Base-by-base conservation (phyloP, 2,113 vertebrate species). In the Cygnus buccinator region DNA sequence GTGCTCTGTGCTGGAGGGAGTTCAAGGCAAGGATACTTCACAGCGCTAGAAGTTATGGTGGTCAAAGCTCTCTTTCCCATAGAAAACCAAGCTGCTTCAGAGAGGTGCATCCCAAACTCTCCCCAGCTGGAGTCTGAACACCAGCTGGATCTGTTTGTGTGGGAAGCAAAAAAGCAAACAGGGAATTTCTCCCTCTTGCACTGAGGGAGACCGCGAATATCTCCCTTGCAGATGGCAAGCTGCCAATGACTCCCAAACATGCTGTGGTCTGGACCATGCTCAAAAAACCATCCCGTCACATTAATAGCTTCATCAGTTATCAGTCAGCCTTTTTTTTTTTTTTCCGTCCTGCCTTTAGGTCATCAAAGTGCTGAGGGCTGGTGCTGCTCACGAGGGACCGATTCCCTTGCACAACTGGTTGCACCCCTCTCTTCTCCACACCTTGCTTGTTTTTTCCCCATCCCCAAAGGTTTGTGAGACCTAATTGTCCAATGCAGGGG, bases 141-240 rank as follows among this genome's bases (percentile, higher is more conserved):
- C 10, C 48, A 74, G 71, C 25, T 9, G 55, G 13, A 61, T 59
- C 18, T 63, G n/a, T 59, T 37, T 8, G 7, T 33, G 61, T 59
- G 39, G 74, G 43, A 82, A 43, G 58, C 43, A 68, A 46, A 87
- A 87, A 93, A 90, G 13, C 62, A 43, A 84, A 48, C 46, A 81
- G 46, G 52, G 65, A 61, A 8, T 79, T 84, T 48, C 78, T 91
- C 39, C 74, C 31, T 65, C 52, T 46, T 26, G 50, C 44, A 21
- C 52, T 75, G 44, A 54, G 3, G 16, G 61, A 82, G 84, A 91
- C 19, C 52, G 44, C 3, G 12, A 76, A 19, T 43, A 65, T 61
- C 66, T 79, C 66, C 54, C 66, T 82, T 72, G 59, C 61, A 79
- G 48, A 66, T 52, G 52, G 78, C 74, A 76, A 77, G 62, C 61